These are phyloP conservation scores for Lordiphosa collinella DNA, from an alignment of 1,140 invertebrate species.

Conservation along the genomic window DNA sequence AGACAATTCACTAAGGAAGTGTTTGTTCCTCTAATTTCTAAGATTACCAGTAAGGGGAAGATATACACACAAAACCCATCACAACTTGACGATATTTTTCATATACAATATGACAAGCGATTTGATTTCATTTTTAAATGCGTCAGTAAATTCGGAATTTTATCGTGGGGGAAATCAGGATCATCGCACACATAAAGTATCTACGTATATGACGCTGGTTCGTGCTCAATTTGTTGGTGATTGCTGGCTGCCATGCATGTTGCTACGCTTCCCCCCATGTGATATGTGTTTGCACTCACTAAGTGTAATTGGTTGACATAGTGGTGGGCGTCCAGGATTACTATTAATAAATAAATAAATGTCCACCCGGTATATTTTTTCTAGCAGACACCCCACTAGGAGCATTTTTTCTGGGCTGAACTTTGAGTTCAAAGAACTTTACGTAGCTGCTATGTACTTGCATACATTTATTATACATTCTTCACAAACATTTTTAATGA, in stretches of 20 bases:
- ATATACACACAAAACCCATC: too few species aligned
- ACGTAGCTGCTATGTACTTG: constrained; percentile 26
- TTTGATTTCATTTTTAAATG: too few species aligned
- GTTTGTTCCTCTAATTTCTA: too few species aligned
- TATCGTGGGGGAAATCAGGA: neutral
- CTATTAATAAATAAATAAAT: constrained; percentile 61
- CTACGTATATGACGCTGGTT: neutral
- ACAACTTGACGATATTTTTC: too few species aligned
- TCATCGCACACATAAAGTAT: constrained; percentile 26
- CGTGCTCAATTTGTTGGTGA: neutral
- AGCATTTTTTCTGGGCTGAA: neutral
- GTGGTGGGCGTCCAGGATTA: constrained; percentile 19
- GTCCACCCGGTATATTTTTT: constrained; percentile 20
- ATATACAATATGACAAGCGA: too few species aligned
- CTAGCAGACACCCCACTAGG: too few species aligned
- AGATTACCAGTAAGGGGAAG: too few species aligned
- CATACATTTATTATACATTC: constrained; percentile 49
- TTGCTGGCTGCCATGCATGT: too few species aligned
- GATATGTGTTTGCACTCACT: constrained; percentile 48
- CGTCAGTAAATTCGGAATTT: too few species aligned
- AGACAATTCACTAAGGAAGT: too few species aligned
- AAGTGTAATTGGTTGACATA: constrained; percentile 58
- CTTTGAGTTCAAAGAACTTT: constrained; percentile 63
- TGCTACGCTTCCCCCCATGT: neutral
- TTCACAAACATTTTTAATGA: constrained; percentile 32